Base-by-base conservation (phyloP, 2,797 vertebrate species). In the Danio jaintianensis region DNA sequence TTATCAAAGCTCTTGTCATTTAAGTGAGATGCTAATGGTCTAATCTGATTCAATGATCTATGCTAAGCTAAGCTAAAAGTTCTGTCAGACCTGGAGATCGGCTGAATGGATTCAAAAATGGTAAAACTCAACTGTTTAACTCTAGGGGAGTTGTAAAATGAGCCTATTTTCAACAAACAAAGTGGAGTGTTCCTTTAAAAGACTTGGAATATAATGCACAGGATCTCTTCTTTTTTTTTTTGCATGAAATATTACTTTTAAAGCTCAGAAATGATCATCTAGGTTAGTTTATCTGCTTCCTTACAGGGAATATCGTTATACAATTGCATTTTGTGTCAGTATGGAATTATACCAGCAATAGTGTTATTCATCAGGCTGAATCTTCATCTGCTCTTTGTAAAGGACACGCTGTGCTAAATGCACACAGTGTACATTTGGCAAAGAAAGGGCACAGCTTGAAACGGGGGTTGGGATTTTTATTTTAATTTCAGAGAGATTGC, bases 321-420 rank as follows among this genome's bases (percentile, higher is more conserved):
- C 16, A 20, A 59, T 38, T 36, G 43, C 40, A n/a, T 55, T 38
- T 10, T 61, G 45, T 63, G 71, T 64, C 80, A 62, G 42, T 42
- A 4, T 50, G 67, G 82, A 75, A 12, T 4, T 89, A 87, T 79
- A 87, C 82, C 81, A 76, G 84, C 89, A 91, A 91, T 91, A 85
- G 91, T 92, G 88, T 82, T 81, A 80, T 47, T 20, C 47, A 69
- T 68, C 47, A 56, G 74, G 55, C 52, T 18, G 45, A 45, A 70
- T 43, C 47, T 55, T 72, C 59, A 7, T 77, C 48, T 38, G 5
- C 53, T 52, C 55, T 8, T 47, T 38, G 47, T 42, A 75, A 58
- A 29, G 47, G 36, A 63, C 56, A 63, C 29, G 7, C 18, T 80
- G 38, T n/a, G 36, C 40, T 72, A 52, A 77, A 55, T 53, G 67